Conservation (phyloP, 2,113 vertebrate genomes). For the Falco punctatus region DNA sequence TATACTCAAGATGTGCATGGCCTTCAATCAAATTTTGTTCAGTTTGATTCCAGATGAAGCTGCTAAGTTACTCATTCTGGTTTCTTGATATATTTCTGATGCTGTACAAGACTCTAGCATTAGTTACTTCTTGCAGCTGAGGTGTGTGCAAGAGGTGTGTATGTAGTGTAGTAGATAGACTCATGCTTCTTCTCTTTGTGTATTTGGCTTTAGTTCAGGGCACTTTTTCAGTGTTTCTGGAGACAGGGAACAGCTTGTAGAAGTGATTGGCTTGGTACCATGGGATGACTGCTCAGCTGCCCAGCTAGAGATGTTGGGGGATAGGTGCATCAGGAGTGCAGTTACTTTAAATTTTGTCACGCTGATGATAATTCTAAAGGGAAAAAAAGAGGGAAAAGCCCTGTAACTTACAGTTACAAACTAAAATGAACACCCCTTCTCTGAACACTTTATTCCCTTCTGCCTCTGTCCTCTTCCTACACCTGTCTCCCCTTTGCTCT, state of each 20-base stretch:
- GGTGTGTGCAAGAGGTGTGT: neutral
- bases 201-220: neutral
- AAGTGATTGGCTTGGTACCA: neutral
- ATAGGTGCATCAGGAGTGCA: neutral
- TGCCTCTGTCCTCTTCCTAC: neutral
- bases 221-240: neutral
- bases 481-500: neutral
- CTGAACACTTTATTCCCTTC: neutral
- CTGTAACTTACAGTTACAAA: neutral
- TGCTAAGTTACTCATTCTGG: neutral
- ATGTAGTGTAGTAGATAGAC: neutral
- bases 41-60: neutral
- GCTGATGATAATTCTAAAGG: neutral
- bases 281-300: neutral
- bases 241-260: fast-evolving
- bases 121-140: neutral
- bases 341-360: neutral
- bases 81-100: neutral
- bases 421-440: neutral
- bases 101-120: neutral
- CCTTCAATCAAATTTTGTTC: neutral
- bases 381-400: neutral
- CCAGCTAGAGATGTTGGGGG: neutral
- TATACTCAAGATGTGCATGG: neutral
- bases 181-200: neutral